phyloP scores from a whole-genome alignment of 2,797 vertebrate species.

The Thaleichthys pacificus region DNA sequence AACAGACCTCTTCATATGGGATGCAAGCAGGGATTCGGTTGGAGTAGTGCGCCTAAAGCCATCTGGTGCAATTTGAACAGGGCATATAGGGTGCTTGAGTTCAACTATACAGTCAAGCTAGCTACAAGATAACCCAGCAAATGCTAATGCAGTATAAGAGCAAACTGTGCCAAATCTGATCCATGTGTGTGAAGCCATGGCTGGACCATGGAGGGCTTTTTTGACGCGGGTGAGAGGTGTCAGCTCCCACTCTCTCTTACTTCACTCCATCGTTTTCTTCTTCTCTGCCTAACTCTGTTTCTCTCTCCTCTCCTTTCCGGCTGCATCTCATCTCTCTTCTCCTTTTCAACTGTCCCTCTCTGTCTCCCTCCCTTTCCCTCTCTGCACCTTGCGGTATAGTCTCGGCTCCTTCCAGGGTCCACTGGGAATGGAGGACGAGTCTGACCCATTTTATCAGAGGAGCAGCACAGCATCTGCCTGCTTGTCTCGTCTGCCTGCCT shows the following conservation, averaged over 20 bases:
- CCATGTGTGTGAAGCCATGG: too few relatives aligned
- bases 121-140: too few relatives aligned
- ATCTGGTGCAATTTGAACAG: neutral
- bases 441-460: neutral
- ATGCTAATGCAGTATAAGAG: too few relatives aligned
- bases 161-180: too few relatives aligned
- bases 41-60: neutral
- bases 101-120: neutral
- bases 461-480: neutral
- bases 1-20: neutral
- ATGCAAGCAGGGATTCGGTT: neutral
- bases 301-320: conserved; percentile 9
- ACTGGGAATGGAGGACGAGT: neutral
- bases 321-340: neutral
- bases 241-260: conserved; percentile 2
- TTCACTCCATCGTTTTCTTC: conserved; percentile 36
- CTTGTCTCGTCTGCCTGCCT: neutral
- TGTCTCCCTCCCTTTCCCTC: neutral
- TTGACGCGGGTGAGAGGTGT: too few relatives aligned
- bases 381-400: neutral
- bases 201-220: neutral
- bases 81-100: too few relatives aligned
- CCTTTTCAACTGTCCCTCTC: neutral
- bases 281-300: neutral
- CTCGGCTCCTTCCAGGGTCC: neutral